Evolutionary conservation across 2,888 invertebrate species (phyloP), one percentile per base, ranked within the genome.

Genomic region (Chaetogeoica ovagalla): DNA sequence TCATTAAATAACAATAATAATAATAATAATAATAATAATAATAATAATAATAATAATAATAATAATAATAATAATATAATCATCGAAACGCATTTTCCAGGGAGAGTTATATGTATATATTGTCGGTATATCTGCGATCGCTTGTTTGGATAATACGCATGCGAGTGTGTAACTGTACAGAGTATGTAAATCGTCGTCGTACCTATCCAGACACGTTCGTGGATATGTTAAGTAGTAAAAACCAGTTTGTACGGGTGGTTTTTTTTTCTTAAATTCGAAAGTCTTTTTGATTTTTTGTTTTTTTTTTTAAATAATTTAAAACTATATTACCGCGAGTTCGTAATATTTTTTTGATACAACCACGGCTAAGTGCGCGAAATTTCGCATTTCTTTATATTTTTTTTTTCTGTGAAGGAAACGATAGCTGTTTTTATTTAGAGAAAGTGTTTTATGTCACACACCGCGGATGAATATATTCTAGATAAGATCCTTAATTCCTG

Each of bases 181-280:
- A 57, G 55, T 74, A 74, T 74, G 74, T 74, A 65, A 74, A 74
- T 74, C 74, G 52, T 74, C n/a, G 2, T 8, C 30, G 30, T 30
- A 30, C 30, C 13, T 7, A 19, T 74, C 63, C 63, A 74, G 63
- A 63, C 30, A 30, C 63, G 48, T 1, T n/a, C 55, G 62, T 15
- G 48, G 23, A 15, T 48, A 17, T 37, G 0, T 15, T 55, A 48
- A 13, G 48, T 48, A 48, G 65, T 21, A n/a, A 57, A 74, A 75
- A 65, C 75, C 66, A 43, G 74, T 74, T 74, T 55, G 37, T 62
- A 7, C 5, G 15, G 37, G 70, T 39, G 13, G 62, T 72, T 43
- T 48, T 43, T 57, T 39, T n/a, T 66, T 48, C 30, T 19, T n/a
- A 9, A 13, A 63, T 52, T 66, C 43, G 65, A 57, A 66, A 75